Evolutionary conservation across 2,797 vertebrate species (phyloP), one percentile per base, ranked within the genome.

Genomic region (Esox lucius): DNA sequence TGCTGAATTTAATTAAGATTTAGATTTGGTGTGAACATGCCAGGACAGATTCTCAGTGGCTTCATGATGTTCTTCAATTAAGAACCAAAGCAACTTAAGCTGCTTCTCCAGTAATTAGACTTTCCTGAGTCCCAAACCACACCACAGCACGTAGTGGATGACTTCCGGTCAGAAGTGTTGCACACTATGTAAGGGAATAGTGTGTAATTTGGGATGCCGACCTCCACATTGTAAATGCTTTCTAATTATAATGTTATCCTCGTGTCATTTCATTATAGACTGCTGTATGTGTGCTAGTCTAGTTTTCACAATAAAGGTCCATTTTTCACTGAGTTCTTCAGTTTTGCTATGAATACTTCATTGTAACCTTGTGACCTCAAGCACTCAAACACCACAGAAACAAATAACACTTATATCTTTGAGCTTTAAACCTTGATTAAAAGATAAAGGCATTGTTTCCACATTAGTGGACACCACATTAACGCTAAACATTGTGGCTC

Each of bases 1-100:
- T 88, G 71, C 91, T 87, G 91, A 93, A 94, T 93, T 91, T 94
- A 94, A 95, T 94, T 95, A 94, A 93, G 92, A 94, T 93, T 93
- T 94, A 93, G 91, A 94, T 94, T 94, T 93, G 92, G 90, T 93
- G 93, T 90, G 90, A 94, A 92, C 91, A 93, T 89, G 90, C 91
- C 92, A 91, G 83, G 88, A 92, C 92, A 93, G 88, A 94, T 92
- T 91, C 87, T 16, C 87, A 82, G 87, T 84, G 86, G 84, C 89
- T 87, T 91, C 87, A 83, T 88, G 84, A 91, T 91, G 89, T 87
- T 88, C 89, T 92, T 92, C 91, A 91, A 92, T 94, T 94, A 93
- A 88, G 83, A 85, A 88, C 87, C 87, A 89, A 91, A 92, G 91
- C 89, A 93, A 93, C 91, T 93, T 93, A 94, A 94, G 92, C 92